Conservation (phyloP, 2,888 invertebrate species). For the Melinaea menophilus region DNA sequence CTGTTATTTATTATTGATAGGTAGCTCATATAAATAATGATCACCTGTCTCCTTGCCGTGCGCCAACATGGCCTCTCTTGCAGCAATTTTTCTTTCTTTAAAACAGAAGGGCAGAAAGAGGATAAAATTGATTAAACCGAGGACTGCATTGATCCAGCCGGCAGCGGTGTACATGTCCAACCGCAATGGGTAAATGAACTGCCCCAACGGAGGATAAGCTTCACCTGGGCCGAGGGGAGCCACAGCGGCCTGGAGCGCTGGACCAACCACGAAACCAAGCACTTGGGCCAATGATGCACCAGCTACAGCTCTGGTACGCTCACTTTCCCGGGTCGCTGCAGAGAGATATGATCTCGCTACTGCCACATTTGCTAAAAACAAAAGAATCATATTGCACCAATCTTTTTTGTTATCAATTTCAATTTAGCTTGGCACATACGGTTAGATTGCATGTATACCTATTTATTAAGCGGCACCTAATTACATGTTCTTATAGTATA, state of each 20-base stretch:
- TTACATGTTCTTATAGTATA: neutral
- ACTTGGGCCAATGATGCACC: constrained; percentile 91
- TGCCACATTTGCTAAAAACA: constrained; percentile 84
- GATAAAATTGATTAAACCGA: constrained; percentile 84
- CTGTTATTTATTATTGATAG: neutral
- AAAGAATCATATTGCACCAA: neutral
- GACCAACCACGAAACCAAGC: constrained; percentile 91
- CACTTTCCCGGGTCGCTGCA: constrained; percentile 87
- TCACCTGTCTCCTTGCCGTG: constrained; percentile 82
- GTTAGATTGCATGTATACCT: no score
- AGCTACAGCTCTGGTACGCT: constrained; percentile 90
- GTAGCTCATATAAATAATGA: neutral
- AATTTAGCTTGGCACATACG: no score
- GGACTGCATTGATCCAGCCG: constrained; percentile 89
- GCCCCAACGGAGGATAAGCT: constrained; percentile 65
- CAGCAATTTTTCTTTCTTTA: constrained; percentile 86
- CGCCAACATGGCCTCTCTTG: constrained; percentile 86
- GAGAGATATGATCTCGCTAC: constrained; percentile 91
- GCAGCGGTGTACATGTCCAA: constrained; percentile 93
- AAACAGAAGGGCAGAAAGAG: constrained; percentile 87
- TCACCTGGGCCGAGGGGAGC: constrained; percentile 84
- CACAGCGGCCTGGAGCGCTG: constrained; percentile 88
- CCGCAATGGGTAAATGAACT: constrained; percentile 72
- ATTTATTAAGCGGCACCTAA: neutral
- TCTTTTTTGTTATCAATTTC: no score